Base-by-base conservation (phyloP, 2,888 invertebrate species). In the Baronia brevicornis region DNA sequence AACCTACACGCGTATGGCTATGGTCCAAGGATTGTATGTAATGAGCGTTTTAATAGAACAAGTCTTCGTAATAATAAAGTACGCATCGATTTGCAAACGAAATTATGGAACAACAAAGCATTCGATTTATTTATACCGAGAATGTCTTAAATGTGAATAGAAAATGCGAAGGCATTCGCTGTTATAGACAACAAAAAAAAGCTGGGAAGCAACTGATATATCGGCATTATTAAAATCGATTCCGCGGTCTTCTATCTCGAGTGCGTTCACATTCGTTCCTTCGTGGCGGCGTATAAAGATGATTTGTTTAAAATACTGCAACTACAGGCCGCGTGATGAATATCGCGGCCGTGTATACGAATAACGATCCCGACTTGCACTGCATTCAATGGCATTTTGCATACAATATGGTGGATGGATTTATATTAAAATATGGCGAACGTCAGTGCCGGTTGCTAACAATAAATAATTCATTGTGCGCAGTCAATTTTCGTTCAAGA, bases 371-470 rank as follows among this genome's bases (percentile, higher is more conserved):
- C 59, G 70, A 56, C 75, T 72, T 74, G 78, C 74, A 75, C 77
- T 65, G 82, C 69, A 77, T 84, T 84, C 80, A 82, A 84, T 82
- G 73, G 75, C 67, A 79, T 82, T 84, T 84, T 82, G 82, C 82
- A 82, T 84, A 84, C 84, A 84, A 84, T 84, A 80, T 78, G 74
- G 70, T 71, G 69, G 79, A 84, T 78, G 79, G 78, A 78, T 84
- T 80, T 80, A 79, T 82, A 84, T 80, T 82, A 80, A 82, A 78
- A 79, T 80, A 84, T 82, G 77, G 74, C 72, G 52, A 73, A 75
- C 74, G 78, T 80, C 80, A 82, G 67, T 68, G 62, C 66, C 68
- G 73, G 77, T 75, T 77, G 75, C 67, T 71, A 60, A 75, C 68
- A 62, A 82, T 82, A 79, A 80, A 84, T 82, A 73, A 84, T 84